Base-by-base conservation (phyloP, 2,113 vertebrate genomes). In the Nothobranchius furzeri region DNA sequence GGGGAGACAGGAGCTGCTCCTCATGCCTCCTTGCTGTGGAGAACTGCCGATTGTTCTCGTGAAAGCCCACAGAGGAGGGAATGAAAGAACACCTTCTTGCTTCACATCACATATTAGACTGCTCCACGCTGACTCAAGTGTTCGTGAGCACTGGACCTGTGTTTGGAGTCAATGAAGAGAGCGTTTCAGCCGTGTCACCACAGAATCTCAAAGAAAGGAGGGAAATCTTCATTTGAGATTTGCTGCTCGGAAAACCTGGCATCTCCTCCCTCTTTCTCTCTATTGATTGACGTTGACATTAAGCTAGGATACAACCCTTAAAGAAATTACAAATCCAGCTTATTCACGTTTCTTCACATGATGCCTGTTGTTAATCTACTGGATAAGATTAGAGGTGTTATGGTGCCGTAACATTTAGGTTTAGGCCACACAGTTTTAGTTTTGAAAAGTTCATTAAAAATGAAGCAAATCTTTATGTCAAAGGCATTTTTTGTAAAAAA, bases 221-320 rank as follows among this genome's bases (percentile, higher is more conserved):
- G 88, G 75, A 96, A 96, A 95, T 95, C 95, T 96, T 96, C 77
- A 97, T 96, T 95, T 95, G 90, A 90, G 87, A 77, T 79, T 64
- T 2, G 72, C 84, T 83, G 64, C 85, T 85, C 68, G 75, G 80
- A 81, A 85, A 82, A 89, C 70, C 20, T 60, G 67, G 54, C 71
- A 35, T 75, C 64, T 30, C 78, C 49, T 55, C 60, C 64, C 67
- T 49, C 58, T 73, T 67, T 70, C 69, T 57, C 51, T 69, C 68
- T 20, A 17, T 60, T 42, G 73, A 78, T 55, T 59, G 61, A 35
- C 46, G 57, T n/a, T 30, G 36, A 83, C 42, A 40, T 60, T 54
- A 36, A 77, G 62, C 40, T 7, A 42, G 30, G 46, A 75, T 68
- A 63, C 30, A 54, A 13, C 67, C 71, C 50, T 70, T 64, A 7